Evolutionary conservation across 2,113 vertebrate species (phyloP).

Genomic region (Bos indicus): DNA sequence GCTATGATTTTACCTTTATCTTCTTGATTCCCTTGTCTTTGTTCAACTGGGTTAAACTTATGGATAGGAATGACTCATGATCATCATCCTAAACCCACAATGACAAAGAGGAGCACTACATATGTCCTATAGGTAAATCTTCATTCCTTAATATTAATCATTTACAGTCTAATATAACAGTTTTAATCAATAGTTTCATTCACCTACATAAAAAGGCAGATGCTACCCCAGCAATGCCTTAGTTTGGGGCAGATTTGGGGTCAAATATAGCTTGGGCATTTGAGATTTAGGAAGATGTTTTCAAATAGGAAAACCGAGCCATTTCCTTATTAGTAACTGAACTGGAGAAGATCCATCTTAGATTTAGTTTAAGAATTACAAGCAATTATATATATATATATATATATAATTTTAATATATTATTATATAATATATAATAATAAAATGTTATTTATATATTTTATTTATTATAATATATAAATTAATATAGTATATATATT

Average conservation of each 20-base stretch:
- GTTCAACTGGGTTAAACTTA: neutral
- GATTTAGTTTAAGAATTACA: neutral
- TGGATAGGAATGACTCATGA: neutral
- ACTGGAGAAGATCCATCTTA: neutral
- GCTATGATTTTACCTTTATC: neutral
- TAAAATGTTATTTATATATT: too few relatives aligned
- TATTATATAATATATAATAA: neutral
- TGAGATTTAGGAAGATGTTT: neutral
- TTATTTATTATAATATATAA: too few relatives aligned
- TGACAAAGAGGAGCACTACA: neutral
- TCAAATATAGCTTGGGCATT: neutral
- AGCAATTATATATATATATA: neutral
- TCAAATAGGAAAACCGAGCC: neutral
- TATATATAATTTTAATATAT: neutral
- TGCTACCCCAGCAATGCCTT: neutral
- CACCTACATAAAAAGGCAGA: neutral
- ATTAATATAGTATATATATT: too few relatives aligned
- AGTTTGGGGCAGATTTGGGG: neutral
- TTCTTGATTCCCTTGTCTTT: neutral
- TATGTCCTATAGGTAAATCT: neutral
- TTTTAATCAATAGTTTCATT: neutral
- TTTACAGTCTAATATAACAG: neutral
- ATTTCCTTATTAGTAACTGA: neutral
- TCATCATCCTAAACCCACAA: neutral
- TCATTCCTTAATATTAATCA: neutral